Conservation (phyloP, 2,797 vertebrate species). For the Tapirus indicus region DNA sequence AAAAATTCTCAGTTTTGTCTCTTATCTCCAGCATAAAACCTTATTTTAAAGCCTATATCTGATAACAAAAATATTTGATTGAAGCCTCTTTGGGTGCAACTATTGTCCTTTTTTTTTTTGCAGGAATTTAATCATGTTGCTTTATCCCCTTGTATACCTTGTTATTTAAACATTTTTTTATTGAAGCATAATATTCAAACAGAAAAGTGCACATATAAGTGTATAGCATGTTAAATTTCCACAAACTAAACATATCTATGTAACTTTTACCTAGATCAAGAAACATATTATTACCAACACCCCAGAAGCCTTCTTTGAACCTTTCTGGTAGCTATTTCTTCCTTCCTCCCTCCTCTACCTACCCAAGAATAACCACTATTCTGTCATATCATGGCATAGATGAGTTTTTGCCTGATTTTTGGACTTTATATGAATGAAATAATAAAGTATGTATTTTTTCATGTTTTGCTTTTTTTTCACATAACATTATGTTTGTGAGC, state of each 20-base stretch:
- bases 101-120: neutral
- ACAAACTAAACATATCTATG: neutral
- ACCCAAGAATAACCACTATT: neutral
- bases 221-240: neutral
- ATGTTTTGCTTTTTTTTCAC: neutral
- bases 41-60: neutral
- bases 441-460: neutral
- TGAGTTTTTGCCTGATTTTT: neutral
- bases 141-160: neutral
- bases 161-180: neutral
- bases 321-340: neutral
- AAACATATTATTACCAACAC: neutral
- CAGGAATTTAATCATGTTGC: neutral
- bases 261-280: neutral
- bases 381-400: neutral
- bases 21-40: neutral
- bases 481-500: neutral
- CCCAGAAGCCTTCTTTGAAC: neutral
- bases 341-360: neutral
- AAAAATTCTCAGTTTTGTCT: neutral
- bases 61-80: slow-evolving; percentile 22
- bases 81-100: neutral
- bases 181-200: neutral
- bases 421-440: neutral
- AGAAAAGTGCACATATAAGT: neutral